Percentiles rank a stretch among this genome's conserved stretches.
phyloP scores from a whole-genome alignment of 2,113 vertebrate species.

The Misgurnus mizolepis region DNA sequence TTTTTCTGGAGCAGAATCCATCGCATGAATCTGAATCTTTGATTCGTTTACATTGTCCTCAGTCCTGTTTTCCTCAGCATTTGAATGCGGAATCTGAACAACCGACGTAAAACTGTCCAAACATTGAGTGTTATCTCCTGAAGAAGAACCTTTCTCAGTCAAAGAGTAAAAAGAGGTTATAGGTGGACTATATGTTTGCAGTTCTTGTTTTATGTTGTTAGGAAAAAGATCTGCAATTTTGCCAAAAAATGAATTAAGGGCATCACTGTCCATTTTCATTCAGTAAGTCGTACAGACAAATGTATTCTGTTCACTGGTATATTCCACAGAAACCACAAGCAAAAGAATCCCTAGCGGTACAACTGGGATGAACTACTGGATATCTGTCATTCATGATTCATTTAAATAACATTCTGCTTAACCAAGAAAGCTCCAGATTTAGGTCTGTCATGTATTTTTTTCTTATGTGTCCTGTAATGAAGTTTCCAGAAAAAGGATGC shows the following conservation, averaged over 20 bases:
- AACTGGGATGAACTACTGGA: background rate
- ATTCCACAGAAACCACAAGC: background rate
- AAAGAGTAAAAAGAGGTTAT: conserved; percentile 74
- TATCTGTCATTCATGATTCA: background rate
- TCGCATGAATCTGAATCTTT: conserved; percentile 8
- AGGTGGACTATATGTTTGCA: conserved; percentile 63
- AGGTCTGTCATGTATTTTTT: background rate
- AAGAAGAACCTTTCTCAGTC: conserved; percentile 24
- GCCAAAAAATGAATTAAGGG: conserved; percentile 61
- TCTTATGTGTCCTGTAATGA: conserved; percentile 16
- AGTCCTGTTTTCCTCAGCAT: background rate
- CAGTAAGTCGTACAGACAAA: conserved; percentile 10
- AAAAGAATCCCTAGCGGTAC: too few relatives aligned
- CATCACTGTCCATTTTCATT: conserved; percentile 53
- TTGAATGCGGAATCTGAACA: background rate
- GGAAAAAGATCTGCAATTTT: conserved; percentile 72
- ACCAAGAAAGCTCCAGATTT: background rate
- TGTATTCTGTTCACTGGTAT: background rate
- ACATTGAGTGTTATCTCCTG: conserved; percentile 18
- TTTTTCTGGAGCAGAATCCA: background rate
- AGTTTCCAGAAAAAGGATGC: conserved; percentile 29
- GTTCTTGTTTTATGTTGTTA: conserved; percentile 61
- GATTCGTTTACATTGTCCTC: background rate
- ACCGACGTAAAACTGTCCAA: background rate
- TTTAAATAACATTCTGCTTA: background rate